These are phyloP conservation scores for Thera obeliscata DNA, from an alignment of 2,888 invertebrate genomes.

Conservation along the genomic window DNA sequence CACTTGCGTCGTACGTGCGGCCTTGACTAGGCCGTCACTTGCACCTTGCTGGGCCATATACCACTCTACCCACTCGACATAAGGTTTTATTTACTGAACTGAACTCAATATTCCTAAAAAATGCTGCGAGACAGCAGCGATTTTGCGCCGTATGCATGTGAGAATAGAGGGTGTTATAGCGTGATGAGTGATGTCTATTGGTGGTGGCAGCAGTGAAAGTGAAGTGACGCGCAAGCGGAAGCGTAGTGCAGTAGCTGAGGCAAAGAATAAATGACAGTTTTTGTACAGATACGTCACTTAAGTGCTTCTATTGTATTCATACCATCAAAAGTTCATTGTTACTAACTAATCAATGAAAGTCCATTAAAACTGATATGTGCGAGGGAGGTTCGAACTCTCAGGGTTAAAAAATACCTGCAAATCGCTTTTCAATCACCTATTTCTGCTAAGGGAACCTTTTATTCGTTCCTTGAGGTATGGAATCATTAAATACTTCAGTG, in stretches of 20 bases:
- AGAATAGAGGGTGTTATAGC: slow-evolving; percentile 54
- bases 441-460: too few species aligned
- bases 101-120: slow-evolving; percentile 52
- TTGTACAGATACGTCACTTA: slow-evolving; percentile 2
- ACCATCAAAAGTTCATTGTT: too few species aligned
- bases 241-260: slow-evolving; percentile 66
- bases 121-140: slow-evolving; percentile 41
- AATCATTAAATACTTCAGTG: too few species aligned
- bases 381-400: too few species aligned
- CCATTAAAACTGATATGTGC: too few species aligned
- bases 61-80: slow-evolving; percentile 47
- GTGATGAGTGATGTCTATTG: slow-evolving; percentile 47
- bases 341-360: too few species aligned
- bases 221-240: slow-evolving; percentile 75
- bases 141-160: slow-evolving; percentile 49
- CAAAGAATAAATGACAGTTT: slow-evolving; percentile 17
- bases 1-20: slow-evolving; percentile 69
- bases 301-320: neutral
- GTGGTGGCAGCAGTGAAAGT: slow-evolving; percentile 72
- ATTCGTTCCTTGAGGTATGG: too few species aligned
- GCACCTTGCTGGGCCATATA: slow-evolving; percentile 42
- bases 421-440: too few species aligned
- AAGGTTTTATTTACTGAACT: slow-evolving; percentile 53
- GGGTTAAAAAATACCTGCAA: too few species aligned
- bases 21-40: slow-evolving; percentile 72